Evolutionary conservation across 1,140 invertebrate species (phyloP), one percentile per base, ranked within the genome.

Genomic region (Oryctes rhinoceros): DNA sequence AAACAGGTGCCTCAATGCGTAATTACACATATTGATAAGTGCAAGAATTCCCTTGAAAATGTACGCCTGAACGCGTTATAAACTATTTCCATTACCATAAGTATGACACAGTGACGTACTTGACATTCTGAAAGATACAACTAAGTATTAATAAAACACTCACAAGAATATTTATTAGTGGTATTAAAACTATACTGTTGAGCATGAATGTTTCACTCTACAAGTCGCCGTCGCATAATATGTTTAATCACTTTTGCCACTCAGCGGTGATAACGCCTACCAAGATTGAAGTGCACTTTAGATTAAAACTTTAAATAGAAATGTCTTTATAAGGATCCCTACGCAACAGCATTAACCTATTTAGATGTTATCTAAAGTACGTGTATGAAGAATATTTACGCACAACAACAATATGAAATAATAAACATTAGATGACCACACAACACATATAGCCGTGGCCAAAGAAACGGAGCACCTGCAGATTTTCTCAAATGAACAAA

Each of bases 311-410:
- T 71, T 35, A 71, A 71, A 71, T 35, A 37, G 18, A 71, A 71
- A 11, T 30, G 24, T 24, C 24, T 30, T 18, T 24, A 71, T 71
- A 37, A 71, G 24, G 13, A 24, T 9, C 65, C 65, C 65, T 24
- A 71, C 65, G 65, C 65, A 71, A 71, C 10, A 10, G 20, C 24
- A 71, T 71, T 71, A 71, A 71, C 65, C 65, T 24, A 71, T 71
- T 71, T 71, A 71, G 65, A 71, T 24, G 18, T 71, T 71, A 71
- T 71, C 65, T 71, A 24, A 13, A 24, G 9, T 44, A 44, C 5
- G 24, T 30, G 62, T 24, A 30, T 30, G 24, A 71, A 10, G 65
- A 71, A 10, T 18, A 71, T 18, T 71, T 35, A 35, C 24, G 30
- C 35, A 37, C 20, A 71, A 71, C 35, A 35, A 71, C 3, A 20